Conservation (phyloP, 1,140 invertebrate genomes). For the Drosophila sproati region DNA sequence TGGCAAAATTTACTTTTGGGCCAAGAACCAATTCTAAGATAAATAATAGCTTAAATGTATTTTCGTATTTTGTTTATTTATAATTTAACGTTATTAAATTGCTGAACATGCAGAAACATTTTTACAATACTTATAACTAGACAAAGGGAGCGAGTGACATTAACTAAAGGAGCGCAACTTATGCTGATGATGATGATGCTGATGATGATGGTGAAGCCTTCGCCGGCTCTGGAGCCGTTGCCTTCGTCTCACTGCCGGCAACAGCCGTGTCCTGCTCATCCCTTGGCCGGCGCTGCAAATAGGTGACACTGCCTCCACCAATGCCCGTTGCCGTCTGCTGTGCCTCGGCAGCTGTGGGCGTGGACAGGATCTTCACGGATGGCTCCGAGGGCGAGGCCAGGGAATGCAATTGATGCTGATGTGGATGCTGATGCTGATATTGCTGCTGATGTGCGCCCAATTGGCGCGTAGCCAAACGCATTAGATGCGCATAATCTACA, state of each 20-base stretch:
- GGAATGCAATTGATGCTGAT: slow-evolving; percentile 43
- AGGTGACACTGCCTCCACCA: slow-evolving; percentile 74
- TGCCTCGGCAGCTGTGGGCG: slow-evolving; percentile 62
- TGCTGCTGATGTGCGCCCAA: slow-evolving; percentile 61
- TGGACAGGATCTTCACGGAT: slow-evolving; percentile 74
- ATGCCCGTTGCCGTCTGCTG: slow-evolving; percentile 64
- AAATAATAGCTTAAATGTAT: neutral
- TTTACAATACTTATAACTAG: slow-evolving; percentile 81
- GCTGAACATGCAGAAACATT: slow-evolving; percentile 71
- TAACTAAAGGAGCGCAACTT: slow-evolving; percentile 62
- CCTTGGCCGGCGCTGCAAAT: slow-evolving; percentile 71
- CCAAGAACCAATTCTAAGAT: too few relatives aligned
- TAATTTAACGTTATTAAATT: slow-evolving; percentile 76
- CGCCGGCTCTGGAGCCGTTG: slow-evolving; percentile 39
- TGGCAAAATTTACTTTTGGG: too few relatives aligned
- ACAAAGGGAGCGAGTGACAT: slow-evolving; percentile 63
- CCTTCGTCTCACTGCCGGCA: slow-evolving; percentile 69
- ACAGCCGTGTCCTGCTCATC: slow-evolving; percentile 77
- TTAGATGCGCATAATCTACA: slow-evolving; percentile 74
- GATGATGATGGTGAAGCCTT: slow-evolving; percentile 30
- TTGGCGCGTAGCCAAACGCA: slow-evolving; percentile 75
- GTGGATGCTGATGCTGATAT: slow-evolving; percentile 51
- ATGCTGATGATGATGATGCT: slow-evolving; percentile 13
- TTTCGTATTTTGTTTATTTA: slow-evolving; percentile 56
- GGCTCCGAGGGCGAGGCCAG: slow-evolving; percentile 70